Evolutionary conservation across 1,140 invertebrate genomes (phyloP).

Genomic region (Colletes latitarsis): DNA sequence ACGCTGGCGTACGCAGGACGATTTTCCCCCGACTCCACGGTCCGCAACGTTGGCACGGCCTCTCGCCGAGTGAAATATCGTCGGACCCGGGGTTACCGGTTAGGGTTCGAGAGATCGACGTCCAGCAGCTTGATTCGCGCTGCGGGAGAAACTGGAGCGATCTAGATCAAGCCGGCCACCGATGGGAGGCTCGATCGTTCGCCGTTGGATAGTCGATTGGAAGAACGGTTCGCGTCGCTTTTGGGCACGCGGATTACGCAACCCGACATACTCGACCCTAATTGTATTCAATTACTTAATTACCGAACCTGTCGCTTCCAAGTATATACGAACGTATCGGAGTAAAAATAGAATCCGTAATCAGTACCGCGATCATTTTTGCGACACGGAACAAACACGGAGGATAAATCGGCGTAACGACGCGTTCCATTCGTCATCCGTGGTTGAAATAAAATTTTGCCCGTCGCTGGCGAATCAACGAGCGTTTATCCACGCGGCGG

Average conservation of each 20-base stretch:
- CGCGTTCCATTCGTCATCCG: too few species aligned
- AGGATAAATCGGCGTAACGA: too few species aligned
- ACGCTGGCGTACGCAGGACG: slow-evolving; percentile 46
- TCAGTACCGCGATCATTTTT: too few species aligned
- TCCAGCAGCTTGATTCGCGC: background rate
- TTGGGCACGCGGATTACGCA: background rate
- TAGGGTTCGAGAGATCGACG: slow-evolving; percentile 23
- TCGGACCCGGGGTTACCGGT: slow-evolving; percentile 44
- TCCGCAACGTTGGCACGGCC: slow-evolving; percentile 20
- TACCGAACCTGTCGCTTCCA: too few species aligned
- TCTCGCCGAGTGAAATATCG: slow-evolving; percentile 63
- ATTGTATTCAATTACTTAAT: too few species aligned
- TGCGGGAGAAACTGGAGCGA: slow-evolving; percentile 35
- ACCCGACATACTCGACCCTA: background rate
- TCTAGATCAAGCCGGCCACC: background rate
- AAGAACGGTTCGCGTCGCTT: background rate
- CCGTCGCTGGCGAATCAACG: too few species aligned
- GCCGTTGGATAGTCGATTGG: background rate
- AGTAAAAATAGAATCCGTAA: too few species aligned
- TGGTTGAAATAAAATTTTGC: too few species aligned
- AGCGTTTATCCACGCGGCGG: too few species aligned
- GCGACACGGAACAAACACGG: too few species aligned
- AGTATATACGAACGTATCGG: too few species aligned
- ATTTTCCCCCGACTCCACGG: slow-evolving; percentile 41
- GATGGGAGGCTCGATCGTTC: background rate